These are phyloP conservation scores for Cyanoramphus novaezelandiae DNA, from an alignment of 2,113 vertebrate species.

Conservation along the genomic window DNA sequence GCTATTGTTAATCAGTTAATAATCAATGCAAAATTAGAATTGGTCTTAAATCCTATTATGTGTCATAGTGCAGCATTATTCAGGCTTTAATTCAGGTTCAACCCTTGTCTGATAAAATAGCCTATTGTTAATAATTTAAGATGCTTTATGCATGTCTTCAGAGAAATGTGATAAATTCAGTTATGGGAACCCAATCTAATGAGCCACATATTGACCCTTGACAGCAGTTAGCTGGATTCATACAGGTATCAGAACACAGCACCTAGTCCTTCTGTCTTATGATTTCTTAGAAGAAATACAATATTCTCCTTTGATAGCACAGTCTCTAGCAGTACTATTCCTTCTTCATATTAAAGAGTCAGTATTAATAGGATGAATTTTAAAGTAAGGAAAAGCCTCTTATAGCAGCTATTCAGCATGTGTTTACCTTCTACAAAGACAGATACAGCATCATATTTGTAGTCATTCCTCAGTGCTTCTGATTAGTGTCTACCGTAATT, in stretches of 20 bases:
- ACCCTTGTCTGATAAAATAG: not conserved
- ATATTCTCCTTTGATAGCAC: slow-evolving; percentile 14
- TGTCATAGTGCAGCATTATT: not conserved
- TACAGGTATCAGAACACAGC: not conserved
- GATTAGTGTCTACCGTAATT: not conserved
- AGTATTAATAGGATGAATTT: not conserved
- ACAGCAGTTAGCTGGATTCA: not conserved
- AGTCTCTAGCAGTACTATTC: not conserved
- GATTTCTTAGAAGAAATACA: not conserved
- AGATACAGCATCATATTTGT: not conserved
- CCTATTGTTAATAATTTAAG: not conserved
- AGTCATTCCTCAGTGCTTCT: not conserved
- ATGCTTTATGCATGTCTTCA: not conserved
- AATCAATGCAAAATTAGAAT: not conserved
- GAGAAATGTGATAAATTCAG: not conserved
- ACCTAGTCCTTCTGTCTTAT: not conserved
- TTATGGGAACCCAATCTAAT: not conserved
- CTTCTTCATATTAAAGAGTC: not conserved
- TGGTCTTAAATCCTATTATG: not conserved
- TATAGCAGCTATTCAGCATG: not conserved
- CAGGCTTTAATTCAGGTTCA: not conserved
- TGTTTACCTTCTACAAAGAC: not conserved
- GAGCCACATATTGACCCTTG: not conserved
- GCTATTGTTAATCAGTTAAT: not conserved
- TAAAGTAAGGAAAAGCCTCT: not conserved